A percentile compares a stretch with the other conserved stretches of the same genome.
These are phyloP conservation scores for Aproaerema taeniolella DNA, from an alignment of 2,888 invertebrate species.

Conservation along the genomic window DNA sequence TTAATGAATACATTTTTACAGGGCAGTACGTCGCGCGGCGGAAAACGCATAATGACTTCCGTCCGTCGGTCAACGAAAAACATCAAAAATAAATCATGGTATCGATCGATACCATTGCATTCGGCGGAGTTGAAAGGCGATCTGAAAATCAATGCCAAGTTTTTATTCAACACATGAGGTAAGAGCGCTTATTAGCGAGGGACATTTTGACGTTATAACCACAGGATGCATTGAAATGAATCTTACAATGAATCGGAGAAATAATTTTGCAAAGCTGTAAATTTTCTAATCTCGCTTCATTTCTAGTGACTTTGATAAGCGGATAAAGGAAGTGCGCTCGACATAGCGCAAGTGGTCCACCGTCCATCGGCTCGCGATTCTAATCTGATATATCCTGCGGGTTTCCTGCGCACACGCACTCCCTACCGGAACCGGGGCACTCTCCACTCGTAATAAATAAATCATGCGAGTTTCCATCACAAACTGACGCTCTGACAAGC, in stretches of 20 bases:
- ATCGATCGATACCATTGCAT: constrained; percentile 29
- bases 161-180: too few species aligned
- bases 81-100: constrained; percentile 60
- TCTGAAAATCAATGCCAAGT: constrained; percentile 21
- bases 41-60: constrained; percentile 75
- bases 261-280: constrained; percentile 15
- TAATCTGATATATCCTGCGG: constrained; percentile 63
- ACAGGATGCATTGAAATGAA: too few species aligned
- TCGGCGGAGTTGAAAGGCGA: constrained; percentile 25
- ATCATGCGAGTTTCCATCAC: constrained; percentile 27
- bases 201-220: too few species aligned
- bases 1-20: constrained; percentile 71
- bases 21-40: constrained; percentile 55
- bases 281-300: constrained; percentile 17
- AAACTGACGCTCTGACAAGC: constrained; percentile 7
- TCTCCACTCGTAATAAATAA: constrained; percentile 50
- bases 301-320: constrained; percentile 38
- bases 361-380: constrained; percentile 56
- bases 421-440: constrained; percentile 46
- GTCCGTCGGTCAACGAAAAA: constrained; percentile 56
- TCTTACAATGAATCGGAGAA: constrained; percentile 2
- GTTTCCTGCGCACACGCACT: constrained; percentile 47
- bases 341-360: constrained; percentile 46
- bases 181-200: too few species aligned
- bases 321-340: constrained; percentile 56